These are phyloP conservation scores for Tachyglossus aculeatus DNA, from an alignment of 2,797 vertebrate species.

Conservation along the genomic window DNA sequence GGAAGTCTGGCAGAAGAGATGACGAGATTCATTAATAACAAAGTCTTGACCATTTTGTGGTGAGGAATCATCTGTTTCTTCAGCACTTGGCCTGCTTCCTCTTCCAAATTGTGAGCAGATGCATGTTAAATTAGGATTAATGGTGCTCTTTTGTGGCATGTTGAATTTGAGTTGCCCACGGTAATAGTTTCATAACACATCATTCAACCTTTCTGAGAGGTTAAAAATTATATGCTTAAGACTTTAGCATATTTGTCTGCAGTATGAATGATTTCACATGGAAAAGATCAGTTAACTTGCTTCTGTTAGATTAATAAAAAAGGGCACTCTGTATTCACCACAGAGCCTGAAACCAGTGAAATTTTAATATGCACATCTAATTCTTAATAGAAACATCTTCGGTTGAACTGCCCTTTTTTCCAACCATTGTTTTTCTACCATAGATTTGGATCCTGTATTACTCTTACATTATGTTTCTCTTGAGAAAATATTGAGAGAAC, in stretches of 20 bases:
- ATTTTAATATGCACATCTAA: not conserved
- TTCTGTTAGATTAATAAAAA: not conserved
- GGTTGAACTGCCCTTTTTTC: not conserved
- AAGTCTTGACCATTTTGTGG: not conserved
- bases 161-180: slow-evolving; percentile 6
- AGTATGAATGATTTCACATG: slow-evolving; percentile 21
- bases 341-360: not conserved
- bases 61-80: not conserved
- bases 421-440: not conserved
- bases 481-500: slow-evolving; percentile 34
- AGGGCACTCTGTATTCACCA: too few relatives aligned
- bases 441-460: not conserved
- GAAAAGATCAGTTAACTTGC: slow-evolving; percentile 16
- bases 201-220: slow-evolving; percentile 49
- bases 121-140: slow-evolving; percentile 55
- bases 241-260: slow-evolving; percentile 19
- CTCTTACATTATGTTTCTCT: slow-evolving; percentile 18
- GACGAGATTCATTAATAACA: not conserved
- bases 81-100: slow-evolving; percentile 44
- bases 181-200: slow-evolving; percentile 39
- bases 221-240: slow-evolving; percentile 45
- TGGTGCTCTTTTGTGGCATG: slow-evolving; percentile 28
- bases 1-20: accelerated
- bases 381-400: not conserved
- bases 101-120: slow-evolving; percentile 53